Evolutionary conservation across 2,888 invertebrate species (phyloP).

Genomic region (Eristalis intricaria): DNA sequence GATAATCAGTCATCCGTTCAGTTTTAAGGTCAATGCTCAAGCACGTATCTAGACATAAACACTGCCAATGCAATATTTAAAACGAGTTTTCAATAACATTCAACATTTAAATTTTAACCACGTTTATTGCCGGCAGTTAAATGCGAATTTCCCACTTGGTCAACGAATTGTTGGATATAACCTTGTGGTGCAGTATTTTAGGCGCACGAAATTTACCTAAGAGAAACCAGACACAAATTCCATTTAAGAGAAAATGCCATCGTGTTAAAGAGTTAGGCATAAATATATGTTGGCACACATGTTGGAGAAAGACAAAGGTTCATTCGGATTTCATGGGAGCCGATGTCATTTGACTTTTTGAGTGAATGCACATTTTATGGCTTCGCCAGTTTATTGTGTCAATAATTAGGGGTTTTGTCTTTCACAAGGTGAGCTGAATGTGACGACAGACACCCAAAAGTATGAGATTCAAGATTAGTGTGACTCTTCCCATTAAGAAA

Average conservation of each 20-base stretch:
- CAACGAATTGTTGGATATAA: background rate
- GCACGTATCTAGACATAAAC: background rate
- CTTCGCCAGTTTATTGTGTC: too few relatives aligned
- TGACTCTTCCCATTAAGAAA: too few relatives aligned
- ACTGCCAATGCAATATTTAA: background rate
- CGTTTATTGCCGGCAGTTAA: background rate
- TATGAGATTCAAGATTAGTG: too few relatives aligned
- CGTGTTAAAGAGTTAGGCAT: too few relatives aligned
- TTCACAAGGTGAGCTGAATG: too few relatives aligned
- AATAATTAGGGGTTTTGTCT: too few relatives aligned
- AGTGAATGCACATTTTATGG: too few relatives aligned
- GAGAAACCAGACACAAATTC: background rate
- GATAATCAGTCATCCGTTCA: background rate
- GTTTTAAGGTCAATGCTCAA: background rate
- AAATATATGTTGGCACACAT: too few relatives aligned
- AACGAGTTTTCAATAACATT: background rate
- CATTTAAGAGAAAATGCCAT: background rate
- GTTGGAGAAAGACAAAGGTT: too few relatives aligned
- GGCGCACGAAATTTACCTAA: background rate
- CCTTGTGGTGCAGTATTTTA: background rate
- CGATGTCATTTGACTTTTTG: too few relatives aligned
- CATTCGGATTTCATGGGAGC: too few relatives aligned
- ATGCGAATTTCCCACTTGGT: background rate
- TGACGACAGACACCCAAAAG: too few relatives aligned
- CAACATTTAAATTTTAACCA: background rate